phyloP scores from a whole-genome alignment of 1,140 invertebrate species.

The Lanistes nyassanus region DNA sequence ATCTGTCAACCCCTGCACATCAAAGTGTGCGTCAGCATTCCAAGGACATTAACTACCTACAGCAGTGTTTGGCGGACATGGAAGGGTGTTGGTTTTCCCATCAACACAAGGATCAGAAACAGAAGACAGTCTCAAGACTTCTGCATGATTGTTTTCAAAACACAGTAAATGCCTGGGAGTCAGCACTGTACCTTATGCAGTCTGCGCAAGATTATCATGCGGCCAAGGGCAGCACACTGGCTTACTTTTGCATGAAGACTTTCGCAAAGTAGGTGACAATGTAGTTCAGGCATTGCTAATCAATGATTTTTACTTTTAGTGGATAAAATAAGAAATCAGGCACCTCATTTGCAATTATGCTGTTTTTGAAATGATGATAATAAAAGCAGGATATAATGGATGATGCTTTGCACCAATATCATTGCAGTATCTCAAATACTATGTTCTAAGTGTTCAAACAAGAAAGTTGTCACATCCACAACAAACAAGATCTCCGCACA shows the following conservation, averaged over 20 bases:
- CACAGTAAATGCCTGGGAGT: constrained; percentile 11
- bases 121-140: not conserved
- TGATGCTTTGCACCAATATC: too few species aligned
- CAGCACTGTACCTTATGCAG: constrained; percentile 5
- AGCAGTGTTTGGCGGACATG: not conserved
- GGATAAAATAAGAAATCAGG: too few species aligned
- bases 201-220: not conserved
- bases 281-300: too few species aligned
- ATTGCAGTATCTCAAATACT: too few species aligned
- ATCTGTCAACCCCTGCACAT: not conserved
- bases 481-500: too few species aligned
- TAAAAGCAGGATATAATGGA: too few species aligned
- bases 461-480: too few species aligned
- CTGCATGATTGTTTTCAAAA: not conserved
- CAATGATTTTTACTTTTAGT: too few species aligned
- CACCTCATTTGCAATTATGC: too few species aligned
- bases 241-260: constrained; percentile 17
- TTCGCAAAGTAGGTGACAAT: constrained; percentile 13
- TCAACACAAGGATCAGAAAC: not conserved
- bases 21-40: too few species aligned
- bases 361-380: too few species aligned
- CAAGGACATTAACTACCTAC: not conserved
- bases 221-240: constrained; percentile 2
- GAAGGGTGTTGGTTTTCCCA: not conserved
- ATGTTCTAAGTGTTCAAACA: too few species aligned